A percentile compares a stretch with the other conserved stretches of the same genome.
Evolutionary conservation across 2,113 vertebrate species (phyloP).

Genomic region (Tachysurus vachellii): DNA sequence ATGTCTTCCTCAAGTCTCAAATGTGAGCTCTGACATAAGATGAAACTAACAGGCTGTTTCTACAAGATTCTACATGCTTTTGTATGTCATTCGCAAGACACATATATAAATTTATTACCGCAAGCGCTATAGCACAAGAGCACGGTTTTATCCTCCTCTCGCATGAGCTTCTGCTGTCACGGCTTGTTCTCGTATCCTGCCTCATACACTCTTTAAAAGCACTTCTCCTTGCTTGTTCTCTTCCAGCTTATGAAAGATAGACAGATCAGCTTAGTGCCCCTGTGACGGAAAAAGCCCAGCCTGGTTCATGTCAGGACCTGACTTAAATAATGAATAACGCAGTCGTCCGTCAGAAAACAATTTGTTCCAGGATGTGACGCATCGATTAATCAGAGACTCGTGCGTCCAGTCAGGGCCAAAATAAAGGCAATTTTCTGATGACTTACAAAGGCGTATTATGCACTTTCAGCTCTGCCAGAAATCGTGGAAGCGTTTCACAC

Average conservation of each 20-base stretch:
- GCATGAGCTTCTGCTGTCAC: slow-evolving; percentile 31
- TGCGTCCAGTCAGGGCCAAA: background rate
- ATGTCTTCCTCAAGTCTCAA: slow-evolving; percentile 31
- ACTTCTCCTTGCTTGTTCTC: background rate
- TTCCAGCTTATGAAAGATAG: slow-evolving; percentile 36
- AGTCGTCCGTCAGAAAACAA: slow-evolving; percentile 25
- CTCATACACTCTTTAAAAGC: slow-evolving; percentile 18
- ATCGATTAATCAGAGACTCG: slow-evolving; percentile 6
- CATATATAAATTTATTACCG: slow-evolving; percentile 2
- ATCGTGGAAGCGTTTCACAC: background rate
- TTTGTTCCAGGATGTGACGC: slow-evolving; percentile 10
- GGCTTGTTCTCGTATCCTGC: slow-evolving; percentile 11
- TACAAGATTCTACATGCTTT: background rate
- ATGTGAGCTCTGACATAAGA: slow-evolving; percentile 47
- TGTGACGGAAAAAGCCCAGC: background rate
- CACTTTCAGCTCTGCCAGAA: background rate
- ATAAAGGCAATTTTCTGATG: background rate
- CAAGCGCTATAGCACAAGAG: background rate
- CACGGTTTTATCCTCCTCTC: slow-evolving; percentile 28
- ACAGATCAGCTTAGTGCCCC: slow-evolving; percentile 15
- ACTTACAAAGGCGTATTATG: background rate
- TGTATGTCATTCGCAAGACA: background rate
- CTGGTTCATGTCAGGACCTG: slow-evolving; percentile 29
- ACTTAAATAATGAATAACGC: slow-evolving; percentile 40
- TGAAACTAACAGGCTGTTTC: slow-evolving; percentile 53